A percentile compares a stretch with the other conserved stretches of the same genome.
These are phyloP conservation scores for Dolichotis patagonum DNA, from an alignment of 2,113 vertebrate species.

Conservation along the genomic window DNA sequence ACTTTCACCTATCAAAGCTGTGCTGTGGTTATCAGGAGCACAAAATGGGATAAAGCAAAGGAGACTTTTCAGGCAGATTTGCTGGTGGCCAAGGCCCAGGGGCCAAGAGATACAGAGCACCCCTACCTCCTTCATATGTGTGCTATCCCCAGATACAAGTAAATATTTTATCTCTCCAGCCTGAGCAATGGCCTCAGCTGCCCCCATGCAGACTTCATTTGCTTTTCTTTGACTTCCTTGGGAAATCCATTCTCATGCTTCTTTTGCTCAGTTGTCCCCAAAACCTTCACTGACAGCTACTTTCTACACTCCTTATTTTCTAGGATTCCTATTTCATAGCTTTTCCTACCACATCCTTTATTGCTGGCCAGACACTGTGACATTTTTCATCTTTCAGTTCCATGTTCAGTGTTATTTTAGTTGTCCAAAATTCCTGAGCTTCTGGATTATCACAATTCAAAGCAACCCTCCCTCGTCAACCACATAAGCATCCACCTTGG, in stretches of 20 bases:
- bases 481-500: too few species aligned
- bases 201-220: neutral
- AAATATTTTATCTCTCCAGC: neutral
- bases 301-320: neutral
- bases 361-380: neutral
- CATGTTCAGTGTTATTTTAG: neutral
- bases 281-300: neutral
- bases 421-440: neutral
- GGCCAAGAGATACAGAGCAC: fast-evolving
- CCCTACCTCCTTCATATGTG: too few species aligned
- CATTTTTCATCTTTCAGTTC: neutral
- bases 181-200: neutral
- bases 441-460: neutral
- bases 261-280: neutral
- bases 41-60: neutral
- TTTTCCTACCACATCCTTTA: neutral
- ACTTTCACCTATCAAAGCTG: neutral
- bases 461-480: neutral
- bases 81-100: neutral
- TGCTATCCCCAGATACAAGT: neutral
- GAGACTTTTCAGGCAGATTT: neutral
- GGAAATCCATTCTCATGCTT: neutral
- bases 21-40: fast-evolving
- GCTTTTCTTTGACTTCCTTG: neutral
- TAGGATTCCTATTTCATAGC: neutral